Evolutionary conservation across 2,113 vertebrate species (phyloP), one percentile per base, ranked within the genome.

Genomic region (Silurus meridionalis): DNA sequence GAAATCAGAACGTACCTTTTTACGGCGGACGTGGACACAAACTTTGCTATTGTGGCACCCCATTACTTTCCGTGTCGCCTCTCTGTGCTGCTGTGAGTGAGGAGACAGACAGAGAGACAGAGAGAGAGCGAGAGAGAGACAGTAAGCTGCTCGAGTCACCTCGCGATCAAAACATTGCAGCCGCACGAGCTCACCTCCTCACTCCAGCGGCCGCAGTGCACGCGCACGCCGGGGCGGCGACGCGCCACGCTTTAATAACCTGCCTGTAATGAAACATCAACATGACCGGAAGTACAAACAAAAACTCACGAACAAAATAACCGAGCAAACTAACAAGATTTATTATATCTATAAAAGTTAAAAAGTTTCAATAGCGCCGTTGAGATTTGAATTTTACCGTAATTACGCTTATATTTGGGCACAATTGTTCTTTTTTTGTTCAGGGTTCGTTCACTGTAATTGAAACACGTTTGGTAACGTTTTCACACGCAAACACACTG

Each of bases 31-130:
- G 25, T 82, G 72, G 60, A 77, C 53, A 82, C 92, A 92, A 84
- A 92, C 91, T 90, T 93, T 94, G 67, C 94, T 95, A 71, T 93
- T 90, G 86, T 74, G 84, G 91, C 94, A 94, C 87, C 94, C 94
- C 94, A 95, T 95, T 28, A 19, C 80, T 48, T 82, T 66, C 71
- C 23, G 64, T 37, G 23, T n/a, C 63, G 60, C 28, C 82, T 48
- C 69, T 57, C 4, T 37, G 37, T 37, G 37, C 37, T 37, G 8
- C 9, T 85, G 6, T 23, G 60, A 21, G 6, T 17, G 21, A 53
- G 37, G 50, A 19, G 50, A 55, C 19, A 53, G 6, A 71, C 17
- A 60, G 6, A 55, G 4, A 71, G 46, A 61, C 9, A 53, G 50
- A 53, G 25, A 53, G 5, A 71, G n/a, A 60, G 6, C 52, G 13